Evolutionary conservation across 23 tunicate genomes (phyloP).

Genomic region (Ciona savignyi): DNA sequence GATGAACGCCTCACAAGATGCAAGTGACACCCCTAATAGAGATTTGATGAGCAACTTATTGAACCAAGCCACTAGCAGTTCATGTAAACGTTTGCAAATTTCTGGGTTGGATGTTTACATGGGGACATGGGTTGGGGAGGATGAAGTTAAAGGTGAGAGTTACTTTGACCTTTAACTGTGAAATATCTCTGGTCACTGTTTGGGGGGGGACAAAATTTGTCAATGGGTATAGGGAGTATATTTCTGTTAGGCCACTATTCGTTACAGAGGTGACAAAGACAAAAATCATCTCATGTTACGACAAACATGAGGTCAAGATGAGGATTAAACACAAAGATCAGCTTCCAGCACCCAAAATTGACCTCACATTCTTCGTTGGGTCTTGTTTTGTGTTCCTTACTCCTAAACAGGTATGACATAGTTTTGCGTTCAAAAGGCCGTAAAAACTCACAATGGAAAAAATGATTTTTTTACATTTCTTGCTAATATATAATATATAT

Average conservation of each 20-base stretch:
- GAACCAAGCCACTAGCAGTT: neutral
- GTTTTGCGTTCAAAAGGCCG: too few relatives aligned
- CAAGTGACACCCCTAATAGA: neutral
- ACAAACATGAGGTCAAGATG: conserved; percentile 55
- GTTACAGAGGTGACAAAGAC: neutral
- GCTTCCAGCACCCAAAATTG: conserved; percentile 46
- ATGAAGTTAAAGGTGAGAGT: too few relatives aligned
- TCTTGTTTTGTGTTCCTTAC: conserved; percentile 33
- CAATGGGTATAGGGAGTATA: too few relatives aligned
- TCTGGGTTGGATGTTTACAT: conserved; percentile 24
- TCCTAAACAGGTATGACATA: conserved; percentile 52
- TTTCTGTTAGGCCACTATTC: too few relatives aligned
- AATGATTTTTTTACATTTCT: too few relatives aligned
- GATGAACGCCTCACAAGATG: neutral
- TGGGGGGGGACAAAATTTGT: too few relatives aligned
- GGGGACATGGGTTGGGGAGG: too few relatives aligned
- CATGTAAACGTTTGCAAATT: conserved; percentile 39
- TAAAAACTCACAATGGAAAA: too few relatives aligned
- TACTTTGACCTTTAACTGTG: too few relatives aligned
- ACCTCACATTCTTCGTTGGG: conserved; percentile 44
- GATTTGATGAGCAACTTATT: neutral
- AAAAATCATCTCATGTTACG: conserved; percentile 29
- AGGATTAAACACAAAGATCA: conserved; percentile 31
- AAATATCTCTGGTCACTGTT: too few relatives aligned
- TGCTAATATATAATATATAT: too few relatives aligned